Conservation (phyloP, 2,797 vertebrate species). For the Sebastes itinus region DNA sequence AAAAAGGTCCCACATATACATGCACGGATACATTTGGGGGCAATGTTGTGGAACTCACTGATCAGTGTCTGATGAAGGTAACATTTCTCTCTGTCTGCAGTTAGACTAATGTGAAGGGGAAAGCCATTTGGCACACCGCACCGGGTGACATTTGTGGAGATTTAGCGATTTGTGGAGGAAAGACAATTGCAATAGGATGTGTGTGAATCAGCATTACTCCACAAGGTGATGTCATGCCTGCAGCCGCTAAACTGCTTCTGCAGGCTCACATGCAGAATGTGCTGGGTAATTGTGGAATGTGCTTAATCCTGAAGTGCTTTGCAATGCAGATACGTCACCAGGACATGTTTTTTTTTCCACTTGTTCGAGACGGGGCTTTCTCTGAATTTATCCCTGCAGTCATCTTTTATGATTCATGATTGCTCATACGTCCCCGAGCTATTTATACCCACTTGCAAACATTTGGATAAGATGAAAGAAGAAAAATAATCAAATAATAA, state of each 20-base stretch:
- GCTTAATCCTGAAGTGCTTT: conserved; percentile 40
- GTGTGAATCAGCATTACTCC: conserved; percentile 83
- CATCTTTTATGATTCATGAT: conserved; percentile 23
- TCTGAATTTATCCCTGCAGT: conserved; percentile 25
- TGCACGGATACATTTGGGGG: conserved; percentile 47
- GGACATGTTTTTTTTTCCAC: not conserved
- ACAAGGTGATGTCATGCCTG: conserved; percentile 78
- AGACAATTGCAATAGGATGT: conserved; percentile 78
- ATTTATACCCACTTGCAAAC: conserved; percentile 1
- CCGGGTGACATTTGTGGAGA: conserved; percentile 68
- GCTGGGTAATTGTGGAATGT: conserved; percentile 41
- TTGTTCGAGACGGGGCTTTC: not conserved
- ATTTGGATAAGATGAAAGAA: not conserved
- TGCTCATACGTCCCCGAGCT: conserved; percentile 18
- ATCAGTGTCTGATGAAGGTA: conserved; percentile 73
- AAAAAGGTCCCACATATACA: conserved; percentile 55
- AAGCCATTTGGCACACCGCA: conserved; percentile 69
- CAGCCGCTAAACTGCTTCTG: conserved; percentile 26
- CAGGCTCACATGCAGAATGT: conserved; percentile 30
- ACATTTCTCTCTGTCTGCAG: conserved; percentile 73
- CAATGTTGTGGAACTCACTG: conserved; percentile 68
- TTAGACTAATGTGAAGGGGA: conserved; percentile 67
- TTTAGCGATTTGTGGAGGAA: conserved; percentile 71
- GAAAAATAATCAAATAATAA: not conserved
- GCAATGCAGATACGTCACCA: conserved; percentile 6